Evolutionary conservation across 2,797 vertebrate species (phyloP).

Genomic region (Onychomys arenicola): DNA sequence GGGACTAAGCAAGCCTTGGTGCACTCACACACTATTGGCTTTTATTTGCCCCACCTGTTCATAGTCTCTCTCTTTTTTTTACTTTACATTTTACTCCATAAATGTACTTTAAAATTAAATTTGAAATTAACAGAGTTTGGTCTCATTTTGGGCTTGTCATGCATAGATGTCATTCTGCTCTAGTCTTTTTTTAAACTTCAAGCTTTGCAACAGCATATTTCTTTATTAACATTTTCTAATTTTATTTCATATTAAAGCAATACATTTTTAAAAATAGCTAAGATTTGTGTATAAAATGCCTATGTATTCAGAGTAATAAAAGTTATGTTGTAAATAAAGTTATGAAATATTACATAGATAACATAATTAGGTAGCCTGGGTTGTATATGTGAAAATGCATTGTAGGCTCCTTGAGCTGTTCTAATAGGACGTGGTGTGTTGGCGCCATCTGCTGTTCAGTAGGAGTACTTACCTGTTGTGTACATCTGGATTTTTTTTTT

Average conservation of each 20-base stretch:
- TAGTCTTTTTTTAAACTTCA: not conserved
- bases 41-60: not conserved
- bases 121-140: not conserved
- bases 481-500: not conserved
- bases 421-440: conserved; percentile 35
- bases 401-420: not conserved
- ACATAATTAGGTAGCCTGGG: not conserved
- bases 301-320: not conserved
- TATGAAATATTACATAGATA: not conserved
- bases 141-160: not conserved
- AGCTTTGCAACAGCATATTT: not conserved
- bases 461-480: conserved; percentile 9
- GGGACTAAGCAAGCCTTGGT: not conserved
- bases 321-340: conserved; percentile 38
- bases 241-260: conserved; percentile 41
- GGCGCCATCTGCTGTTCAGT: conserved; percentile 76
- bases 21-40: not conserved
- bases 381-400: not conserved
- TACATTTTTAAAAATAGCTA: not conserved
- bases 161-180: not conserved
- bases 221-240: conserved; percentile 6
- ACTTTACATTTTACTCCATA: not conserved
- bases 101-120: not conserved
- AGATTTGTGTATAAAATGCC: conserved; percentile 1
- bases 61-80: not conserved